phyloP scores from a whole-genome alignment of 2,888 invertebrate species.

The Camptogramma bilineatum region DNA sequence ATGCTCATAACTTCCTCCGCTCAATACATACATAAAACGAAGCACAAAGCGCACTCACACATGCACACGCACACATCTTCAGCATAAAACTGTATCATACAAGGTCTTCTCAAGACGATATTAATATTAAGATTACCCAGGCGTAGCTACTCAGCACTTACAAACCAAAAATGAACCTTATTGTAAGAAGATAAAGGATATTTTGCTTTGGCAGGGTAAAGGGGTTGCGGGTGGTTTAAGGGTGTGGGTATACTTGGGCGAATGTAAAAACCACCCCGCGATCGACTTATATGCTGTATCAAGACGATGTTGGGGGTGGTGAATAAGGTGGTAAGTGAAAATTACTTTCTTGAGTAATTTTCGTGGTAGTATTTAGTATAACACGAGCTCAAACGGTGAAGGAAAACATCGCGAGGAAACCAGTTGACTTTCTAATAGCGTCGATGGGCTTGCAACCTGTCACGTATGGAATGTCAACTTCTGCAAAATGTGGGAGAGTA shows the following conservation, averaged over 20 bases:
- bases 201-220: conserved; percentile 37
- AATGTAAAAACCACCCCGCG: conserved; percentile 85
- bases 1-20: conserved; percentile 19
- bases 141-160: conserved; percentile 44
- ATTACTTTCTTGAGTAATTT: conserved; percentile 28
- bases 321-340: conserved; percentile 47
- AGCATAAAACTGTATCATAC: conserved; percentile 78
- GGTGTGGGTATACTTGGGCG: conserved; percentile 76
- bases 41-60: conserved; percentile 56
- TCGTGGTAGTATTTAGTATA: conserved; percentile 4
- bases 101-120: conserved; percentile 78
- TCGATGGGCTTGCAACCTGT: too few relatives aligned
- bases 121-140: conserved; percentile 79
- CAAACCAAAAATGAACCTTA: conserved; percentile 37
- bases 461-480: too few relatives aligned
- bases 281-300: conserved; percentile 85
- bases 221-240: conserved; percentile 48
- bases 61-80: conserved; percentile 47
- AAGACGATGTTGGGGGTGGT: conserved; percentile 64
- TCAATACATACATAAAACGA: conserved; percentile 43
- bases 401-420: too few relatives aligned
- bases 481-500: too few relatives aligned
- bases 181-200: neutral
- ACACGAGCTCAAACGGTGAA: too few relatives aligned
- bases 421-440: too few relatives aligned